phyloP scores from a whole-genome alignment of 2,797 vertebrate species.

The Myotis planiceps region DNA sequence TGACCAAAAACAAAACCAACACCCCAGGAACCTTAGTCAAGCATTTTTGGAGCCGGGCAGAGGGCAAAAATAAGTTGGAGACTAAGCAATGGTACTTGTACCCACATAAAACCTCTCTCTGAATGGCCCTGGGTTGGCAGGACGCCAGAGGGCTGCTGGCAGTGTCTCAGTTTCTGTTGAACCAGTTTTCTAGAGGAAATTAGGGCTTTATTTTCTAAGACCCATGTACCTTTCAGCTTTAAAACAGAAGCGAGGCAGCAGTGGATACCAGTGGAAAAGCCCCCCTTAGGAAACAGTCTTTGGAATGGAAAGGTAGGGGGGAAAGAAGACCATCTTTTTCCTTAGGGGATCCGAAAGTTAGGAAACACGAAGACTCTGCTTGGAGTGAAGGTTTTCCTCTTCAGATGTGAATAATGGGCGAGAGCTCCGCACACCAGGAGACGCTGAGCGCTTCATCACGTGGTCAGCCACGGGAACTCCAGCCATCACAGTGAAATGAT shows the following conservation, averaged over 20 bases:
- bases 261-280: neutral
- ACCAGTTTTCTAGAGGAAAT: constrained; percentile 66
- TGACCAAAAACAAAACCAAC: constrained; percentile 42
- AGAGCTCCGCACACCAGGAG: neutral
- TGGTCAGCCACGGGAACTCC: neutral
- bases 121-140: neutral
- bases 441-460: neutral
- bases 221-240: neutral
- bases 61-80: constrained; percentile 38
- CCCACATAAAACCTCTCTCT: constrained; percentile 41
- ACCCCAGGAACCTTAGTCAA: neutral
- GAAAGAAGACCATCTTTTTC: neutral
- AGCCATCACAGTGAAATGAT: neutral
- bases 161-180: constrained; percentile 14
- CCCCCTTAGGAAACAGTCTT: neutral
- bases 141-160: constrained; percentile 9
- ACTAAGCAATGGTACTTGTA: neutral
- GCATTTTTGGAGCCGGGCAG: constrained; percentile 16
- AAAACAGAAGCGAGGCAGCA: neutral
- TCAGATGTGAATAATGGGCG: neutral
- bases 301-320: neutral
- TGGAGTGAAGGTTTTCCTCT: neutral
- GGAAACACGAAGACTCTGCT: neutral
- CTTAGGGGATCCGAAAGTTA: neutral
- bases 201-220: constrained; percentile 46